phyloP scores from a whole-genome alignment of 2,888 invertebrate genomes.

The Anticlea derivata region DNA sequence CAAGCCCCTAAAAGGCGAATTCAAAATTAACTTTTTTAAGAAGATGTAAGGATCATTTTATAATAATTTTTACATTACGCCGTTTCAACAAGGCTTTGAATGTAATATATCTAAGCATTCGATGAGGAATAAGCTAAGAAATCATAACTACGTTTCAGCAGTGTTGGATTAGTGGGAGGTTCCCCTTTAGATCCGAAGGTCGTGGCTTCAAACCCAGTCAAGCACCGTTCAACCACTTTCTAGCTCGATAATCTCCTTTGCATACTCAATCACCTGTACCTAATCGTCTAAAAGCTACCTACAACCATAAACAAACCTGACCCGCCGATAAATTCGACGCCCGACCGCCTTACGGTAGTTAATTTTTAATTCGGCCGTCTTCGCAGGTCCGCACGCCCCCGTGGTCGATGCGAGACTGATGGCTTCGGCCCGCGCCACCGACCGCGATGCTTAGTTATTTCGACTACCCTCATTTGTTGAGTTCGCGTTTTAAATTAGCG shows the following conservation, averaged over 20 bases:
- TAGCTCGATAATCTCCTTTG: slow-evolving; percentile 22
- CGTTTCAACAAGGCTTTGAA: too few relatives aligned
- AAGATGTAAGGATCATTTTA: too few relatives aligned
- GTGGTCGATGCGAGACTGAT: slow-evolving; percentile 75
- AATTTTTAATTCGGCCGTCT: slow-evolving; percentile 74
- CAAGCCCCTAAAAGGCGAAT: too few relatives aligned
- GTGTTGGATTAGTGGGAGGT: too few relatives aligned
- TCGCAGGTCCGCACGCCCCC: slow-evolving; percentile 59
- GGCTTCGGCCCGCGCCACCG: slow-evolving; percentile 55
- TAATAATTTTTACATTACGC: too few relatives aligned
- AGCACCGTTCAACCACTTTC: neutral
- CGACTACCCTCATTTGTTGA: slow-evolving; percentile 78
- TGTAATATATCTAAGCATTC: too few relatives aligned
- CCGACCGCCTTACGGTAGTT: slow-evolving; percentile 53
- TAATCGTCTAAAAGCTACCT: slow-evolving; percentile 65
- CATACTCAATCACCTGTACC: slow-evolving; percentile 51
- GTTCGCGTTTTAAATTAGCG: slow-evolving; percentile 72
- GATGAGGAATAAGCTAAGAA: too few relatives aligned
- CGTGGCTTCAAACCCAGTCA: too few relatives aligned
- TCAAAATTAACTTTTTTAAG: too few relatives aligned
- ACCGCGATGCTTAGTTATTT: slow-evolving; percentile 76
- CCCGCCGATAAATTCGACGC: slow-evolving; percentile 66
- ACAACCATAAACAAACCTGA: slow-evolving; percentile 66
- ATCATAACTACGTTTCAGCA: too few relatives aligned
- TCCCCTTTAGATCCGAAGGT: too few relatives aligned